These are phyloP conservation scores for Pica pica DNA, from an alignment of 2,113 vertebrate genomes.

Conservation along the genomic window DNA sequence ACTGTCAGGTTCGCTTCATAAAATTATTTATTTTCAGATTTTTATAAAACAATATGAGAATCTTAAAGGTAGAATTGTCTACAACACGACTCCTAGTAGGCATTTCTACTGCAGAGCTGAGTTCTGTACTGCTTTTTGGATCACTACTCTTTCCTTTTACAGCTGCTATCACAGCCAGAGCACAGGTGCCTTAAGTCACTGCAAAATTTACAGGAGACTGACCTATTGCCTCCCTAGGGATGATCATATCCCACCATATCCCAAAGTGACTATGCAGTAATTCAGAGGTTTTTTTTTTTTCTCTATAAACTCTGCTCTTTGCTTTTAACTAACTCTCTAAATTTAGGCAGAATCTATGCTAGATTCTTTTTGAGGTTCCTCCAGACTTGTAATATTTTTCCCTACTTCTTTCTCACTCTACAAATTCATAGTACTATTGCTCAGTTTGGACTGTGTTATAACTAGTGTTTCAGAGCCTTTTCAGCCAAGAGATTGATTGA, in stretches of 20 bases:
- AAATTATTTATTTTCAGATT: neutral
- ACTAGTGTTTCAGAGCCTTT: neutral
- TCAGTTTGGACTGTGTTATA: neutral
- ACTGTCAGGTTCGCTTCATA: neutral
- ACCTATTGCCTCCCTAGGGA: neutral
- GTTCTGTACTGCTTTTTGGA: neutral
- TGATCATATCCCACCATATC: neutral
- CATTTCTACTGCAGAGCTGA: neutral
- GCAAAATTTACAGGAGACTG: neutral
- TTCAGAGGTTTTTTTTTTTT: accelerated
- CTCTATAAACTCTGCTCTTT: neutral
- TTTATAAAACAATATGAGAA: neutral
- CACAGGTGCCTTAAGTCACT: neutral
- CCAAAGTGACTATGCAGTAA: neutral
- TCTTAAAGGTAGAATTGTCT: neutral
- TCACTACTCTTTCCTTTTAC: neutral
- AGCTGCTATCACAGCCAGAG: neutral
- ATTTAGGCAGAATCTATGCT: neutral
- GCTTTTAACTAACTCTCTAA: neutral
- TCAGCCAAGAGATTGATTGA: neutral
- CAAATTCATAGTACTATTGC: neutral
- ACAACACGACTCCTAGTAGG: neutral
- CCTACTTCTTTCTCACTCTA: neutral
- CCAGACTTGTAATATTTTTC: neutral
- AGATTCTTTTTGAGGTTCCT: neutral